Conservation (phyloP, 1,140 invertebrate genomes). For the Drosophila pseudoobscura region DNA sequence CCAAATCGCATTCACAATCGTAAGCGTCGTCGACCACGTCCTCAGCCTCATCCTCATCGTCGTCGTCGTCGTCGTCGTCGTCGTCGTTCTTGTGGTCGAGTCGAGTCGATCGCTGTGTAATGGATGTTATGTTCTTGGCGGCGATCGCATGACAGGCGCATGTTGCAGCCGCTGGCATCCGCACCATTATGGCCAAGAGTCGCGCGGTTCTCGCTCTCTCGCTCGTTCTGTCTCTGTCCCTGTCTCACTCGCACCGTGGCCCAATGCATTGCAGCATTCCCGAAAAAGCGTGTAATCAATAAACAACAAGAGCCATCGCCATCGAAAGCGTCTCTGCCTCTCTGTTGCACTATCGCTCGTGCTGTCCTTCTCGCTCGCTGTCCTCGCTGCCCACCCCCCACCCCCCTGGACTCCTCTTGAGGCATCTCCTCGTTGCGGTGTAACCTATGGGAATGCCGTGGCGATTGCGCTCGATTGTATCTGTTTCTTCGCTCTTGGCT, state of each 20-base stretch:
- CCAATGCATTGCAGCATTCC: constrained; percentile 72
- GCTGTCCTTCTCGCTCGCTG: constrained; percentile 13
- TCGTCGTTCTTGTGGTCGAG: constrained; percentile 42
- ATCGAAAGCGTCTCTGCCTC: constrained; percentile 39
- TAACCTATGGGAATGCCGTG: constrained; percentile 75
- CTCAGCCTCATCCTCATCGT: constrained; percentile 20
- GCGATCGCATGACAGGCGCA: constrained; percentile 81
- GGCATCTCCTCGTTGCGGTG: constrained; percentile 58
- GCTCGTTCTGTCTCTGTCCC: no score
- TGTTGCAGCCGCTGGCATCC: constrained; percentile 80
- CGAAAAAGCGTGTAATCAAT: constrained; percentile 81
- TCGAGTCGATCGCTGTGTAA: constrained; percentile 54
- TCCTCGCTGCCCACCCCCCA: constrained; percentile 10
- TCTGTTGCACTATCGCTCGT: constrained; percentile 16
- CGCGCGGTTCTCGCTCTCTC: constrained; percentile 14
- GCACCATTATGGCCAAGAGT: constrained; percentile 78
- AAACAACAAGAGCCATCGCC: constrained; percentile 80
- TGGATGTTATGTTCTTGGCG: constrained; percentile 80
- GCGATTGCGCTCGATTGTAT: constrained; percentile 76
- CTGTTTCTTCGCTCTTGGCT: constrained; percentile 33
- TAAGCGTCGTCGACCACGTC: constrained; percentile 32
- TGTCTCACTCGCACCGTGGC: constrained; percentile 22
- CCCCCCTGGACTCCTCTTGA: constrained; percentile 7
- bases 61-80: constrained; percentile 1
- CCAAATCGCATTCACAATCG: constrained; percentile 63